Evolutionary conservation across 2,113 vertebrate genomes (phyloP), one percentile per base, ranked within the genome.

Genomic region (Sinocyclocheilus anshuiensis): DNA sequence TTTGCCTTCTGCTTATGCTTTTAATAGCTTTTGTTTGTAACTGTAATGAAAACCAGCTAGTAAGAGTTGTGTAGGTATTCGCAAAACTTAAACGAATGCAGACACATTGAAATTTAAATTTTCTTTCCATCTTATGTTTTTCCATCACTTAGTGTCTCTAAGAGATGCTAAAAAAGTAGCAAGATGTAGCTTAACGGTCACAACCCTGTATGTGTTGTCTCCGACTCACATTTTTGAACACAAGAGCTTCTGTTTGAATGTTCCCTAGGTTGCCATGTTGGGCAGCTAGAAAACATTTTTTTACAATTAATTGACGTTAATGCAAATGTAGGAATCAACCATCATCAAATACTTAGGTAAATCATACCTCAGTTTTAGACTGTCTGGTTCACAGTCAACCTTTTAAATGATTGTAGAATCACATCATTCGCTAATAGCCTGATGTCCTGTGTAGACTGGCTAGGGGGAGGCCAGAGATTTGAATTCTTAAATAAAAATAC

Each of bases 401-500:
- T 36, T 84, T 12, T 53, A 78, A 79, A 48, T 65, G 10, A 83
- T 77, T 67, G 72, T 39, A 81, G 22, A 75, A 79, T 81, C n/a
- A 76, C 36, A 81, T 81, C 12, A 77, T 86, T 48, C 24, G 10
- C 48, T 59, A 4, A 15, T 8, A 53, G 67, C 24, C 63, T 74
- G 36, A 48, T 87, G 33, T 77, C 59, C 72, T 67, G 45, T 63
- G 29, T 42, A 39, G 84, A 77, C 72, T 81, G 81, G 84, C 85
- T 87, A 53, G 50, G n/a, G 83, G 36, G 81, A 77, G 71, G 84
- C 81, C 45, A 39, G 84, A 89, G 89, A 92, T 91, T 91, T 90
- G 90, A 80, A 36, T 86, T 84, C 77, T 72, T 90, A 89, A 91
- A 92, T 91, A 67, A 45, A 63, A 90, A 45, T 36, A 85, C 79